Evolutionary conservation across 2,113 vertebrate species (phyloP), one percentile per base, ranked within the genome.

Genomic region (Trachemys scripta): DNA sequence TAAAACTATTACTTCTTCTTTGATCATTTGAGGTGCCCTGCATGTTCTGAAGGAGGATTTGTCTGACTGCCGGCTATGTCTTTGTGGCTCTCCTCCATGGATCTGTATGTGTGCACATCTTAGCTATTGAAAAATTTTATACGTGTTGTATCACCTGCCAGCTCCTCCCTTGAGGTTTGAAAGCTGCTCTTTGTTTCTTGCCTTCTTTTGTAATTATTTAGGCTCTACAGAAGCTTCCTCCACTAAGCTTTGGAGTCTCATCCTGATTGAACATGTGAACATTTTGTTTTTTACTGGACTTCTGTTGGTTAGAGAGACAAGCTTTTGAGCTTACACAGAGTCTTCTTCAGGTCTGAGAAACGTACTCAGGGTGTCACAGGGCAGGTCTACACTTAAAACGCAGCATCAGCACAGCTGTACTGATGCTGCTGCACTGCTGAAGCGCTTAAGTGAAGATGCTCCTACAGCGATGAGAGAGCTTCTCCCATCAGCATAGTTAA

Each of bases 41-140:
- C 54, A 25, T 56, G 54, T 29, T 59, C 27, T 65, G 13, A 65
- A 65, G 29, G 13, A 65, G 31, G 62, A 65, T 65, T 35, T 65
- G 31, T 65, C 14, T 35, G 31, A 65, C 31, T 35, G 29, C 24
- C 4, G 51, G 31, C 62, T 17, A 65, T 27, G 16, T 35, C 38
- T 92, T 82, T 25, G 62, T 65, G 87, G 59, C 24, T 65, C 16
- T 35, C 80, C 9, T 65, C 62, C 0, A 14, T 49, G 49, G 42
- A 50, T 80, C 49, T 35, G 51, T 14, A 45, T 1, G 3, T 6
- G 62, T 1, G 80, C 19, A 10, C 4, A 0, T 45, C 10, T 13
- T 16, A 8, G 72, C 29, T 27, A 53, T 59, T 54, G 4, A 65
- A 9, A 6, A 0, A 11, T 1, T n/a, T n/a, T 16, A 0, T 11